Evolutionary conservation across 37 sponge, comb jelly and placozoan species (phyloP).

Genomic region (Halisarca cf. caerulea): DNA sequence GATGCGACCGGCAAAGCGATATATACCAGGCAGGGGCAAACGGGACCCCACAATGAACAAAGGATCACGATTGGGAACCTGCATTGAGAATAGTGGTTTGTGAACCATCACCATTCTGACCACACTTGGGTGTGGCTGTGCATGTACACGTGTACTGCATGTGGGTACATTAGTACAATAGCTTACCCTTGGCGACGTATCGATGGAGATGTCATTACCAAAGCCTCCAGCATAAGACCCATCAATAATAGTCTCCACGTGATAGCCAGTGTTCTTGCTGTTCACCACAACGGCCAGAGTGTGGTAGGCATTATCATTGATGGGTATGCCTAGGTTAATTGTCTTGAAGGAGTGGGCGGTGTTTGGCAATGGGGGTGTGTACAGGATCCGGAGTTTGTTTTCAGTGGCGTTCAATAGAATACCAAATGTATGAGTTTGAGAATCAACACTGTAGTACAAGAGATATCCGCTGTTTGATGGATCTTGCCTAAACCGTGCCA

Average conservation of each 20-base stretch:
- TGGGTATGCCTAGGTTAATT: no score
- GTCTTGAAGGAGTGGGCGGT: no score
- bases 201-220: not conserved
- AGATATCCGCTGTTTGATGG: conserved; percentile 59
- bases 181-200: no score
- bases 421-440: conserved; percentile 44
- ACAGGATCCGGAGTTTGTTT: not conserved
- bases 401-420: conserved; percentile 39
- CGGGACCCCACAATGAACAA: conserved; percentile 55
- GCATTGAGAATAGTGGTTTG: no score
- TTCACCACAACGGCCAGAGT: conserved; percentile 7
- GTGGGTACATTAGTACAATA: not conserved
- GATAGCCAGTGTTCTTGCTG: not conserved
- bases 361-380: not conserved
- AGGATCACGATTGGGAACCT: not conserved
- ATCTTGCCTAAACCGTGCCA: conserved; percentile 56
- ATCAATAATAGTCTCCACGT: not conserved
- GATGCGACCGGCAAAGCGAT: conserved; percentile 53
- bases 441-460: conserved; percentile 60
- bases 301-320: conserved; percentile 12
- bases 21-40: conserved; percentile 41
- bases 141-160: no score
- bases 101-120: no score
- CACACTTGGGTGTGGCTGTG: no score
- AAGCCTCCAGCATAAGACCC: not conserved